Percentiles rank a stretch among this genome's conserved stretches.
Conservation (phyloP, 2,113 vertebrate genomes). For the Leiothrix lutea region DNA sequence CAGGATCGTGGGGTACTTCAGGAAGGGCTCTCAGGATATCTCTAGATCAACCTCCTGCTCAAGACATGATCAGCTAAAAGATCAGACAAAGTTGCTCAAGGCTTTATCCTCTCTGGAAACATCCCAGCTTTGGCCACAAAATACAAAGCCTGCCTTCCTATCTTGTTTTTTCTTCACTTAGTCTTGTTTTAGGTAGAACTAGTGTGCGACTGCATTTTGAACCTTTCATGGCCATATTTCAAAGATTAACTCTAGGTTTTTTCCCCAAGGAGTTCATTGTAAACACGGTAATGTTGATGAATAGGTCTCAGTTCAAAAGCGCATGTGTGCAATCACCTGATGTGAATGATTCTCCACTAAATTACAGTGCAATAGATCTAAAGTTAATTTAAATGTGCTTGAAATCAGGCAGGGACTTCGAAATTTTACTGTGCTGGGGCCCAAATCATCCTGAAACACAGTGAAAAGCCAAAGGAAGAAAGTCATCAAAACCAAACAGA, state of each 20-base stretch:
- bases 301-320: not conserved
- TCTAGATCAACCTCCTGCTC: not conserved
- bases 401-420: not conserved
- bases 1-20: not conserved
- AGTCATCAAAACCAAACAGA: not conserved
- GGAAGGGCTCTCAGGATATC: not conserved
- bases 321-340: not conserved
- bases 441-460: not conserved
- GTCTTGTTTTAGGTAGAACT: not conserved
- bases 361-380: not conserved
- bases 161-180: not conserved
- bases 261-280: not conserved
- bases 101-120: not conserved
- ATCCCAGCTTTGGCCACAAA: not conserved
- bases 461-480: not conserved
- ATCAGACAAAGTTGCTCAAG: not conserved
- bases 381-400: not conserved
- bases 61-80: not conserved
- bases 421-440: not conserved
- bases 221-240: not conserved
- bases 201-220: not conserved
- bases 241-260: not conserved
- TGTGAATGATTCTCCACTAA: not conserved
- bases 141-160: not conserved
- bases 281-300: not conserved